Evolutionary conservation across 2,113 vertebrate genomes (phyloP).

Genomic region (Oxygymnocypris stewartii): DNA sequence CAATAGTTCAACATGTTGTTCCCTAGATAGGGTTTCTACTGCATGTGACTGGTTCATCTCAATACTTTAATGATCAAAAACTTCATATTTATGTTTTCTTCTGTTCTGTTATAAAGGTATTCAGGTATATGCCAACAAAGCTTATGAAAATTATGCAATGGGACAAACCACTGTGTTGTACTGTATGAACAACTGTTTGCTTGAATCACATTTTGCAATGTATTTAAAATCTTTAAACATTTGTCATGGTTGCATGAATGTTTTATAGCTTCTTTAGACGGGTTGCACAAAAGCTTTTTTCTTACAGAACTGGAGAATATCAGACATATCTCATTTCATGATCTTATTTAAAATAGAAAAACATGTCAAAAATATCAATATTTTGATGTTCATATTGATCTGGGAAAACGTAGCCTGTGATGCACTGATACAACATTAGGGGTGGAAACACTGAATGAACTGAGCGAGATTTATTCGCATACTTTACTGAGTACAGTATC

Average conservation of each 20-base stretch:
- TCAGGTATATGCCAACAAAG: constrained; percentile 23
- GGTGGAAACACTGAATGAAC: not conserved
- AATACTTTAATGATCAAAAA: constrained; percentile 11
- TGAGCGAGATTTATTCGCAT: not conserved
- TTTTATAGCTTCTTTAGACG: constrained; percentile 12
- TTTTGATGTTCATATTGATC: not conserved
- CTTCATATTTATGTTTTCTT: constrained; percentile 8
- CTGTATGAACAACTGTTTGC: not conserved
- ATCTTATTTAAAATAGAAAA: not conserved
- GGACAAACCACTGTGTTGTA: constrained; percentile 36
- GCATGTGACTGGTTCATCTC: constrained; percentile 5
- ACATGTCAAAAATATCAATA: not conserved
- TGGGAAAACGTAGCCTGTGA: not conserved
- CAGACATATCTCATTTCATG: not conserved
- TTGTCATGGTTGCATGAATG: constrained; percentile 19
- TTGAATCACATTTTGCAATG: not conserved
- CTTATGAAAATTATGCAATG: not conserved
- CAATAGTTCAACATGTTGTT: not conserved
- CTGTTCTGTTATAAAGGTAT: constrained; percentile 5
- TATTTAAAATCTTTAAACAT: not conserved
- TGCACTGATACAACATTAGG: constrained; percentile 2
- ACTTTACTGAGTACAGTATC: not conserved
- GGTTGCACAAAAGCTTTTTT: not conserved
- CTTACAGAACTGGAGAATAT: constrained; percentile 20
- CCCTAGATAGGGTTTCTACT: not conserved